Evolutionary conservation across 2,113 vertebrate species (phyloP), one percentile per base, ranked within the genome.

Genomic region (Etheostoma cragini): DNA sequence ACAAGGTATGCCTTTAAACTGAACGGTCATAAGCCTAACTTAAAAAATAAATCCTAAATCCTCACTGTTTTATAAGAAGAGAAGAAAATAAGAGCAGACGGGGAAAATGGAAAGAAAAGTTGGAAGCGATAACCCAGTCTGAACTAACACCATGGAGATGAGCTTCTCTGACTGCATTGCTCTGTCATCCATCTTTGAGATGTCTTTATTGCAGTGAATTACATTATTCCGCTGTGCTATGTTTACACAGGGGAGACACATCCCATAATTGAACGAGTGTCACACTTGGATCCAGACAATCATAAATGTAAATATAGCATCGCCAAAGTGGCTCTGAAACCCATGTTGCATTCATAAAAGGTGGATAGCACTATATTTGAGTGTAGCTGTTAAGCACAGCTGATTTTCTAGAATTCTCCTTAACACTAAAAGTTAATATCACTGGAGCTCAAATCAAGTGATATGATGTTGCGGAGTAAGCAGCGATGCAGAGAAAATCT

Each of bases 271-370:
- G 87, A 91, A 86, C 13, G 64, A 71, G 69, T 81, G 77, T 83
- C 86, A 78, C 80, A 68, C 57, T 58, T 12, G 6, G 71, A 86
- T 82, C 69, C 49, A 68, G 84, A 72, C 52, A 62, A 78, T 66
- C 73, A 87, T 79, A 79, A 90, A 90, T 78, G 85, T 85, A 86
- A 92, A 92, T 78, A 84, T 60, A 66, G 58, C 60, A 24, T 67
- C 6, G 54, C 19, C 24, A 67, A 86, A 89, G 84, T 68, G 63
- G 53, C 69, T 61, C 47, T 16, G 72, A 76, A 83, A 72, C 24
- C 57, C 61, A 12, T 24, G 68, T 60, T 68, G 72, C 65, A 78
- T 72, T 79, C 49, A 35, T 49, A 62, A 68, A 68, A 6, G 1
- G 17, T 30, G 79, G 86, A 80, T 54, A 46, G 79, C 42, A 22